phyloP scores from a whole-genome alignment of 2,797 vertebrate genomes.

The Nasua narica region DNA sequence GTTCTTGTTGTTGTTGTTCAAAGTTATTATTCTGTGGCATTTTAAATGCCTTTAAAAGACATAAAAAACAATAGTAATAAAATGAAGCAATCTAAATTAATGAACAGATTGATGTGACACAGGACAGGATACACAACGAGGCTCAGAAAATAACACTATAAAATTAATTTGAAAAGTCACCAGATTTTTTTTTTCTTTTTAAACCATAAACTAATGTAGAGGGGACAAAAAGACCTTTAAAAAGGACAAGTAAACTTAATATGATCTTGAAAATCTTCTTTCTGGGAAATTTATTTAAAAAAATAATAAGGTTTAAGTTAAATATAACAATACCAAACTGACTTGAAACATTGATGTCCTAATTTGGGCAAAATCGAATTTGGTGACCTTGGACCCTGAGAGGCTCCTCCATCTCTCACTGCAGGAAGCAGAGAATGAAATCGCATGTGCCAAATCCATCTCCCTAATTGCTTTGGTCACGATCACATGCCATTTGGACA shows the following conservation, averaged over 20 bases:
- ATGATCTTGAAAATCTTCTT: conserved; percentile 42
- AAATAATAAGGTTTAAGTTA: conserved; percentile 51
- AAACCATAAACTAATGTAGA: conserved; percentile 9
- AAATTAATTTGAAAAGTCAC: neutral
- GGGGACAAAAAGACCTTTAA: conserved; percentile 29
- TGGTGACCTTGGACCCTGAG: conserved; percentile 14
- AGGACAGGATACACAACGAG: neutral
- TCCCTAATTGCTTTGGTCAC: conserved; percentile 60
- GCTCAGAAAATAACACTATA: conserved; percentile 26
- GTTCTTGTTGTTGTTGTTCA: conserved; percentile 27
- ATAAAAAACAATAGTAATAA: conserved; percentile 50
- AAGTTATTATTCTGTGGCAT: conserved; percentile 62
- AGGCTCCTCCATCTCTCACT: neutral
- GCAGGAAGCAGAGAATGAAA: conserved; percentile 4
- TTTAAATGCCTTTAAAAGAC: conserved; percentile 51
- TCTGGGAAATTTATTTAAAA: neutral
- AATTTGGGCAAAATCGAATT: conserved; percentile 45
- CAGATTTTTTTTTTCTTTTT: neutral
- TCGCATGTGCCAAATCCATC: conserved; percentile 44
- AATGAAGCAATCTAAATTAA: conserved; percentile 50
- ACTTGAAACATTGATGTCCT: conserved; percentile 47
- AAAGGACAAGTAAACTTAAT: conserved; percentile 47
- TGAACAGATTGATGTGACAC: conserved; percentile 39
- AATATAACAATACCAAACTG: conserved; percentile 11
- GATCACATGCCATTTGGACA: conserved; percentile 44